A percentile compares a stretch with the other conserved stretches of the same genome.
These are phyloP conservation scores for Reticulitermes lucifugus DNA, from an alignment of 2,888 invertebrate genomes.

Conservation along the genomic window DNA sequence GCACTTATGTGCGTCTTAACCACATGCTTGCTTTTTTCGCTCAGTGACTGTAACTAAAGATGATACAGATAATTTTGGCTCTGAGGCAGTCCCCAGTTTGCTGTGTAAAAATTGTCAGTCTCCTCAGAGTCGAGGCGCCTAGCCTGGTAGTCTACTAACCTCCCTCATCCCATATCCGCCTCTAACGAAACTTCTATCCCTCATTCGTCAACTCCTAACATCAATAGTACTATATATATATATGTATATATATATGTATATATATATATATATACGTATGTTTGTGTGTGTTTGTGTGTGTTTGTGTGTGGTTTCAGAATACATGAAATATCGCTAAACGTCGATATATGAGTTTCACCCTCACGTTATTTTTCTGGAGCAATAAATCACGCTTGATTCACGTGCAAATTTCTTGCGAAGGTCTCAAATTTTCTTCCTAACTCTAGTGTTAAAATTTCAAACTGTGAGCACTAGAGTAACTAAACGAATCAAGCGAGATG, in stretches of 20 bases:
- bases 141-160: background rate
- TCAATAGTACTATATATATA: conserved; percentile 6
- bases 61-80: background rate
- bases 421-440: background rate
- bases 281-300: too few relatives aligned
- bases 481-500: too few relatives aligned
- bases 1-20: too few relatives aligned
- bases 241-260: background rate
- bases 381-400: background rate
- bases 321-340: background rate
- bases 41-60: background rate
- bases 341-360: background rate
- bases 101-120: background rate
- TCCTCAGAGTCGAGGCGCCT: conserved; percentile 2
- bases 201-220: background rate
- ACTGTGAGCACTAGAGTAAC: background rate
- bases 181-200: background rate
- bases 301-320: background rate
- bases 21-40: too few relatives aligned
- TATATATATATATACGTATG: background rate
- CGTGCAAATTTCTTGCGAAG: background rate
- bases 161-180: background rate
- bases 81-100: background rate
- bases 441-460: background rate
- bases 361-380: background rate